Evolutionary conservation across 2,113 vertebrate genomes (phyloP).

Genomic region (Scartelaos histophorus): DNA sequence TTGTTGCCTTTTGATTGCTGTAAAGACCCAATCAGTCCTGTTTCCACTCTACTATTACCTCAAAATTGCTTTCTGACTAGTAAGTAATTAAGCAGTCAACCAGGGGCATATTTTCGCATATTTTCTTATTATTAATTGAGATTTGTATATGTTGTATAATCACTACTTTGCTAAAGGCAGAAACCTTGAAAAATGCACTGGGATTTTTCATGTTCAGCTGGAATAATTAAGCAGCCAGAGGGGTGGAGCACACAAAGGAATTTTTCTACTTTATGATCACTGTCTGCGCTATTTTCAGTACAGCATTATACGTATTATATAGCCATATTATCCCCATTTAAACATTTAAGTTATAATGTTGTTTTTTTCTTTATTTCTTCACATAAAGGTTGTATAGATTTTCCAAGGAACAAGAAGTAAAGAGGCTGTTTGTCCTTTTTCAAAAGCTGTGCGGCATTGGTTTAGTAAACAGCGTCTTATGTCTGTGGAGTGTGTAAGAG

Average conservation of each 20-base stretch:
- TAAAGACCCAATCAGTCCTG: background rate
- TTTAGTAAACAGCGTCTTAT: no score
- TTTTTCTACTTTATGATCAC: background rate
- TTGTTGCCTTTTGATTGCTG: background rate
- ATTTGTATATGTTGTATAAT: constrained; percentile 30
- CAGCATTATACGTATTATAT: background rate
- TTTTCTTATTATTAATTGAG: constrained; percentile 6
- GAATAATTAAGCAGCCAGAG: constrained; percentile 30
- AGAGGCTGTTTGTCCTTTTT: no score
- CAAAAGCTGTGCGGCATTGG: no score
- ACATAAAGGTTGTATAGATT: no score
- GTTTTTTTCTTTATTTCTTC: background rate
- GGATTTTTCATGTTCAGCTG: constrained; percentile 35
- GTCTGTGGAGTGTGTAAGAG: no score
- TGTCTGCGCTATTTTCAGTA: background rate
- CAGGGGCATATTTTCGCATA: constrained; percentile 25
- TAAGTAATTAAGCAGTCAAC: constrained; percentile 30
- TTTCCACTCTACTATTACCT: constrained; percentile 1
- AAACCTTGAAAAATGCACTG: constrained; percentile 34
- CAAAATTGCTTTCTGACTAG: constrained; percentile 14
- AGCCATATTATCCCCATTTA: background rate
- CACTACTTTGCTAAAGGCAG: constrained; percentile 33
- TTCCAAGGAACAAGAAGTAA: no score
- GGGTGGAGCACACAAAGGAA: background rate
- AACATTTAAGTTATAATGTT: background rate